Evolutionary conservation across 2,113 vertebrate genomes (phyloP), one percentile per base, ranked within the genome.

Genomic region (Leptobrachium ailaonicum): DNA sequence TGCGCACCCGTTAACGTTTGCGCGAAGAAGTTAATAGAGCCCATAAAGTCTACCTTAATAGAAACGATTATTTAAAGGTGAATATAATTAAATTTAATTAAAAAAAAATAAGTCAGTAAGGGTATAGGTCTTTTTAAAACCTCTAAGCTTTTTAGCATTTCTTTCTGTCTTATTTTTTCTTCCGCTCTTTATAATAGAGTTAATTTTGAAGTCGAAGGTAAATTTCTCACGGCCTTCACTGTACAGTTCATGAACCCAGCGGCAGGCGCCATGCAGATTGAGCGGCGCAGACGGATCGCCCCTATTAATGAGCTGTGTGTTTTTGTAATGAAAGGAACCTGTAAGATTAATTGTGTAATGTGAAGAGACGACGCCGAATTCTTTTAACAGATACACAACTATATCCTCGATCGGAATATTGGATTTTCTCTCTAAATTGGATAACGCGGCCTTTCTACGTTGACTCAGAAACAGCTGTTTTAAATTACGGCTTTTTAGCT

Each of bases 211-310:
- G 8, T 50, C 0, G 8, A 50, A 50, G 47, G 47, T 50, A 50
- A 4, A 50, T 50, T 50, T 50, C 4, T 8, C 8, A 50, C 8
- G 12, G 2, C 41, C 45, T 58, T 58, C 20, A 40, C 14, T 12
- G 50, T 13, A 20, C n/a, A 41, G 75, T 69, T 70, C 66, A 77
- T 77, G 75, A 77, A 50, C 75, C 69, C 53, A 44, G 11, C 41
- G 41, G 4, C 40, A 67, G 75, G 75, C 75, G 75, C 75, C 75
- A 77, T 13, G 54, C 14, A 58, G 2, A 20, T 8, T 50, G 7
- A 3, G 45, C 41, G 54, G 47, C 8, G 47, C 44, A 7, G 66
- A 66, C 9, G 13, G 13, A 58, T 64, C 32, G 41, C 67, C 40
- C 53, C 10, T 58, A 50, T 60, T 77, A 60, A 77, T 75, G 60